These are phyloP conservation scores for Eristalis arbustorum DNA, from an alignment of 2,888 invertebrate genomes.

Conservation along the genomic window DNA sequence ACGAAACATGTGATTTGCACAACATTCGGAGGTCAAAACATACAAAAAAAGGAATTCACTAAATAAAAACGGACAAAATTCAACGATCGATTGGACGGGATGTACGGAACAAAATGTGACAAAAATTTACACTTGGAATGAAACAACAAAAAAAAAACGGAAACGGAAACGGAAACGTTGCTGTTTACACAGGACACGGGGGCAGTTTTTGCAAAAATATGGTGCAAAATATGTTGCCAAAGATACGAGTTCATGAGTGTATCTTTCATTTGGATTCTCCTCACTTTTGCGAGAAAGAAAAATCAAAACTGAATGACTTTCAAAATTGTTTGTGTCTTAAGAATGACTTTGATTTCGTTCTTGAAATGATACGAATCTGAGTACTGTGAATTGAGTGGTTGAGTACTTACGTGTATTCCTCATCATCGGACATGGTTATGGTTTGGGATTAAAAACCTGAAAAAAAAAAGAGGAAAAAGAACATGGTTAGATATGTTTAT, in stretches of 20 bases:
- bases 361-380: not conserved
- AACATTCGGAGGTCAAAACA: conserved; percentile 24
- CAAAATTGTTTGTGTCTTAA: conserved; percentile 54
- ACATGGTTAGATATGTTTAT: not conserved
- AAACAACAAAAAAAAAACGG: conserved; percentile 74
- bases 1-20: conserved; percentile 46
- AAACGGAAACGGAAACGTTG: conserved; percentile 49
- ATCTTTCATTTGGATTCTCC: conserved; percentile 50
- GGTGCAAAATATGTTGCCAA: not conserved
- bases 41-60: not conserved
- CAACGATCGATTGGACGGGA: conserved; percentile 9
- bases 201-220: not conserved
- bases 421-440: conserved; percentile 95
- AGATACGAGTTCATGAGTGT: not conserved
- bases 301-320: conserved; percentile 5
- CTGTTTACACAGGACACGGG: not conserved
- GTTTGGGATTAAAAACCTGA: conserved; percentile 83
- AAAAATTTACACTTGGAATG: conserved; percentile 52
- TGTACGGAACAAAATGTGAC: conserved; percentile 31
- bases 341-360: conserved; percentile 27
- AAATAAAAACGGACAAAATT: not conserved
- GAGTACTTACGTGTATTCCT: conserved; percentile 95
- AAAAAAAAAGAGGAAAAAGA: conserved; percentile 79
- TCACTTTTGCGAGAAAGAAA: conserved; percentile 21
- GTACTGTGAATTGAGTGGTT: not conserved